Evolutionary conservation across 2,797 vertebrate species (phyloP).

Genomic region (Sciurus vulgaris): DNA sequence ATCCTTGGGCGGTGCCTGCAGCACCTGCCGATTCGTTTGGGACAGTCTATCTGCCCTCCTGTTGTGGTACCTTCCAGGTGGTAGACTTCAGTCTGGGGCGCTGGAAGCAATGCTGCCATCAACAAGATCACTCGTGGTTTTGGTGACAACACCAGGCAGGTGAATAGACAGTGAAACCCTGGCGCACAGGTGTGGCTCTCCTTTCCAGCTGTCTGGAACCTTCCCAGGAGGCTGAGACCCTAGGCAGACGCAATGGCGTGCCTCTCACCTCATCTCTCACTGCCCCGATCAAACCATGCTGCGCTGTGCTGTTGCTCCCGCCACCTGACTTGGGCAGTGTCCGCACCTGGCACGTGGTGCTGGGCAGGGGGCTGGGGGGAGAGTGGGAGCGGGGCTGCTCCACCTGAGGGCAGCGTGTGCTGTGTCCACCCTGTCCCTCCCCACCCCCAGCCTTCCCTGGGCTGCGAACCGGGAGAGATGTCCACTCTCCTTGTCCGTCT

Average conservation of each 20-base stretch:
- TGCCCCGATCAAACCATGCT: not conserved
- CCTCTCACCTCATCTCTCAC: not conserved
- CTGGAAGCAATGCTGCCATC: not conserved
- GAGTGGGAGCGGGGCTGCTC: rapidly evolving
- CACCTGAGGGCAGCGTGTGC: not conserved
- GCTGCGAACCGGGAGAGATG: not conserved
- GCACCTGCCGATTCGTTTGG: not conserved
- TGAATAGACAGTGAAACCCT: rapidly evolving
- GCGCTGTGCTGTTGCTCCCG: rapidly evolving
- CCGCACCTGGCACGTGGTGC: not conserved
- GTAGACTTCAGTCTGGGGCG: not conserved
- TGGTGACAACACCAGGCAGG: too few species aligned
- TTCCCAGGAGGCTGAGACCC: not conserved
- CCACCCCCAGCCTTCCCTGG: not conserved
- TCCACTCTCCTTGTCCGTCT: not conserved
- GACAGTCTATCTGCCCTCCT: rapidly evolving
- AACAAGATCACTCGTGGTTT: not conserved
- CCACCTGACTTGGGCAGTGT: not conserved
- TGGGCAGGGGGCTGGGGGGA: too few species aligned
- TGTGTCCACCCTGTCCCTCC: not conserved
- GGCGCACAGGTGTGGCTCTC: not conserved
- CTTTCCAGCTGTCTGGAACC: not conserved
- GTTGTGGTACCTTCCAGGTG: rapidly evolving
- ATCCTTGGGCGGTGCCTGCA: too few species aligned
- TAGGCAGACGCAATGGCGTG: rapidly evolving